Evolutionary conservation across 2,797 vertebrate species (phyloP).

Genomic region (Myotis vivesi): DNA sequence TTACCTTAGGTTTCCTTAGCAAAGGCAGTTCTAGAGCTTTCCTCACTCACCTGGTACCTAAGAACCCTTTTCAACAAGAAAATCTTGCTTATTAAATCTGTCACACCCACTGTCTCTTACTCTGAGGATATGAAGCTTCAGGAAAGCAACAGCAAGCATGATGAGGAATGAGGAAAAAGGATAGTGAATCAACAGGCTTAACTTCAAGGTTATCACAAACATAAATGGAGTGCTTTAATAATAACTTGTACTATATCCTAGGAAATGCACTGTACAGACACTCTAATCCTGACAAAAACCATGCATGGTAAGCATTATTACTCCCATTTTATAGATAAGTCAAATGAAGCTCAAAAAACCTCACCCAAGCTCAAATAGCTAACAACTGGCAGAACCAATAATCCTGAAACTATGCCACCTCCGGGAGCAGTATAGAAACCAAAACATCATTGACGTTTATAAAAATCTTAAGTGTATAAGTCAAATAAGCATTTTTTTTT

Average conservation of each 20-base stretch:
- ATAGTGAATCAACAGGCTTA: background rate
- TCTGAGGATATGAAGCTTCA: background rate
- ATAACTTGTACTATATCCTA: background rate
- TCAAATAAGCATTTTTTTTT: background rate
- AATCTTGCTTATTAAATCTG: background rate
- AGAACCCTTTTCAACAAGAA: background rate
- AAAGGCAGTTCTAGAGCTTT: background rate
- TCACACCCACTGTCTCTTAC: background rate
- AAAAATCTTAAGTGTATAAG: background rate
- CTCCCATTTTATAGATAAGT: background rate
- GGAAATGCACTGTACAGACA: background rate
- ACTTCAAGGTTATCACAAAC: background rate
- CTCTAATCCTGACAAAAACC: background rate
- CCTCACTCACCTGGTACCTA: background rate
- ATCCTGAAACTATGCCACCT: conserved; percentile 13
- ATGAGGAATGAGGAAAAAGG: background rate
- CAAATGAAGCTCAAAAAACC: background rate
- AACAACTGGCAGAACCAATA: conserved; percentile 5
- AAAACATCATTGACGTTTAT: background rate
- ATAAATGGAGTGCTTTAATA: background rate
- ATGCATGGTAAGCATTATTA: background rate
- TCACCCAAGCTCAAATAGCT: background rate
- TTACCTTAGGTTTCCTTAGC: background rate
- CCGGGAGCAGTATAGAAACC: background rate
- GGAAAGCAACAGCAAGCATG: conserved; percentile 13